Conservation (phyloP, 2,797 vertebrate species). For the Acanthiza pusilla region DNA sequence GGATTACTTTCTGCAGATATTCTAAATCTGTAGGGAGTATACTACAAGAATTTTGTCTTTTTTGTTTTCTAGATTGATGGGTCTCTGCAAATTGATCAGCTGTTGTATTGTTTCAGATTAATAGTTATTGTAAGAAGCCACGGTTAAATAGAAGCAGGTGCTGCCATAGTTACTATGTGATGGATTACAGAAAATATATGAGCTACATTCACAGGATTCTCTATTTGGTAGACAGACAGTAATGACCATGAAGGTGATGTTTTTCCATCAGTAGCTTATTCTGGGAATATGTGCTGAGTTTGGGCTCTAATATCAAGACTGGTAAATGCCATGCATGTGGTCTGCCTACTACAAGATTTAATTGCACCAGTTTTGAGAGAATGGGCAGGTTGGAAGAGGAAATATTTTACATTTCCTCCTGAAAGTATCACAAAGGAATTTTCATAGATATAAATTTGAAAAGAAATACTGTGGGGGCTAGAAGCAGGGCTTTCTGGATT, state of each 20-base stretch:
- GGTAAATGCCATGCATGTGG: background rate
- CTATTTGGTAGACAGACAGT: background rate
- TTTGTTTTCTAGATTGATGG: background rate
- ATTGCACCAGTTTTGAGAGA: background rate
- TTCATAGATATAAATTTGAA: background rate
- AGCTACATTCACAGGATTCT: background rate
- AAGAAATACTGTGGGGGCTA: background rate
- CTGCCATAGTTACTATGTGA: background rate
- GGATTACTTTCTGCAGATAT: background rate
- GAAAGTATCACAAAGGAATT: background rate
- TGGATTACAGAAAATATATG: background rate
- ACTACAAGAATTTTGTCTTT: background rate
- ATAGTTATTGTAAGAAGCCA: background rate
- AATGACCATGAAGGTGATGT: background rate
- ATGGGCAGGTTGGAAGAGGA: background rate
- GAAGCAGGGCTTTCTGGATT: background rate
- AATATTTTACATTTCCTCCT: background rate
- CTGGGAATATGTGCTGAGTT: rapidly evolving
- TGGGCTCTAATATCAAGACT: background rate
- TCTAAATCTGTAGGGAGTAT: background rate
- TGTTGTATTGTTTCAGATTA: background rate
- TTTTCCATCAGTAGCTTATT: background rate
- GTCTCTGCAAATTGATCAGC: background rate
- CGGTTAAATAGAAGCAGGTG: background rate
- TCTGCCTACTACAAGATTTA: background rate